Evolutionary conservation across 2,888 invertebrate species (phyloP), one percentile per base, ranked within the genome.

Genomic region (Cynaeus angustus): DNA sequence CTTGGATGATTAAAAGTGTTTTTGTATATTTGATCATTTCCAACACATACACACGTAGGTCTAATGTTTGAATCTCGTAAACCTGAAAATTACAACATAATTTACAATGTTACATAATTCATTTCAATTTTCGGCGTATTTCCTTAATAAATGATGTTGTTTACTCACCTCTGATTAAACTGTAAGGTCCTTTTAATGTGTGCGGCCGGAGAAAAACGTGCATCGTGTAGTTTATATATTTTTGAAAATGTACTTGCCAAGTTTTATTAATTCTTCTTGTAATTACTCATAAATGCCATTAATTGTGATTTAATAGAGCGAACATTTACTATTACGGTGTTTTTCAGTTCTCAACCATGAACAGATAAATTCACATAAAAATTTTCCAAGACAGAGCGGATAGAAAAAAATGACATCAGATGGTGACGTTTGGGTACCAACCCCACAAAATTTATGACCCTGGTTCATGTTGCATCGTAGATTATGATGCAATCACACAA

Each of bases 361-460:
- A 56, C 48, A 55, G 67, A 66, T 74, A 75, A 75, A 70, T 74
- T 76, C 78, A 81, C 80, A 75, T 75, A 69, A 74, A 79, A 81
- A 80, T 78, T 79, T 80, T 79, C 79, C 78, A 75, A 76, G 75
- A 76, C 77, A 75, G 76, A 75, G 41, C 12, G 41, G n/a, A 74
- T 74, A 72, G 70, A 72, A 72, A 72, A 67, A 70, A 74, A 74
- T 81, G 80, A 80, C 79, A 79, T 77, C 76, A 75, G 37, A 9
- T 55, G 43, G 48, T 77, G 76, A 75, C 76, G 72, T 74, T 72
- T 66, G 37, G 33, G 41, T 67, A 48, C 71, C 72, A 75, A 74
- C 50, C 3, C 0, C 8, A 65, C 0, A 10, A 53, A 28, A 52
- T n/a, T 21, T 41, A 64, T 33, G 9, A 33, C 41, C 33, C 61